Evolutionary conservation across 2,113 vertebrate genomes (phyloP).

Genomic region (Nothoprocta pentlandii): DNA sequence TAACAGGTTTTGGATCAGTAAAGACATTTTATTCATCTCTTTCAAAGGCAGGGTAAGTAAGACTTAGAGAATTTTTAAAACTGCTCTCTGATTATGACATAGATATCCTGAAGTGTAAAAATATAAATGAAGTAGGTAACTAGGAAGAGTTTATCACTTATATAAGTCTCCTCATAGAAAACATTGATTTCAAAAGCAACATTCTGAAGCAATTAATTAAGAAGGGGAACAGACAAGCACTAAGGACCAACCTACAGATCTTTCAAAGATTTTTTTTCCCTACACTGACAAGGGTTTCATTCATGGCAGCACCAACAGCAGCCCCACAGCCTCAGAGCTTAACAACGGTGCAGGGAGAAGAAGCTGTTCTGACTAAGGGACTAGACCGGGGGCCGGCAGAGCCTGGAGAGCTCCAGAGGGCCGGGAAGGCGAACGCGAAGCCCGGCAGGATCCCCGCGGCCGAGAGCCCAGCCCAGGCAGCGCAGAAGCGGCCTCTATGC

Average conservation of each 20-base stretch:
- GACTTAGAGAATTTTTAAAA: not conserved
- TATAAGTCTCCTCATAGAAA: accelerated
- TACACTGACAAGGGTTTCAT: not conserved
- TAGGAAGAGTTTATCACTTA: accelerated
- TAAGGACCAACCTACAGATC: not conserved
- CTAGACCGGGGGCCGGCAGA: no score
- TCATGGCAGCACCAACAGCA: no score
- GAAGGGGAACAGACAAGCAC: accelerated
- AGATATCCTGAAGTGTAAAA: not conserved
- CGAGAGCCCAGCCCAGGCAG: not conserved
- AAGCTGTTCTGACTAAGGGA: no score
- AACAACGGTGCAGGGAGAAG: no score
- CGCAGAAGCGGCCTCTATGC: not conserved
- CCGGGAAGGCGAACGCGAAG: no score
- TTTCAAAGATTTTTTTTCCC: no score
- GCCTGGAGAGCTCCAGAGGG: no score
- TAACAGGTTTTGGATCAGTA: not conserved
- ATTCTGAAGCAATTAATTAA: not conserved
- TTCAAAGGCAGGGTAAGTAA: not conserved
- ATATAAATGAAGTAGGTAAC: accelerated
- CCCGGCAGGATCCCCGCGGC: not conserved
- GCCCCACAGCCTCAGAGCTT: no score
- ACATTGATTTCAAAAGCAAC: not conserved
- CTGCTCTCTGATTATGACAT: accelerated
- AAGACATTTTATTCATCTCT: not conserved